Conservation (phyloP, 1,140 invertebrate genomes). For the Drosophila bipectinata region DNA sequence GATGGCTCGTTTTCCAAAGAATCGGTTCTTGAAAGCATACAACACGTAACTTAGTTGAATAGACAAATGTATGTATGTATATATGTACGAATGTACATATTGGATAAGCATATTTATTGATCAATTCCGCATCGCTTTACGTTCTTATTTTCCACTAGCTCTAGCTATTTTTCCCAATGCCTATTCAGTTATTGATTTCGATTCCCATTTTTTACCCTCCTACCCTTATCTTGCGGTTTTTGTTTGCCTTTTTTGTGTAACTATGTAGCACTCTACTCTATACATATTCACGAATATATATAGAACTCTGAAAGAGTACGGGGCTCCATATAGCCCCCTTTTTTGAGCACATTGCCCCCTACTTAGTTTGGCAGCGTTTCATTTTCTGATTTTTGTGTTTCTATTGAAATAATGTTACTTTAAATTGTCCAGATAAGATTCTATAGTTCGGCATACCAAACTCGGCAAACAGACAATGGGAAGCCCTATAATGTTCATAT, state of each 20-base stretch:
- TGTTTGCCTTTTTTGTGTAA: slow-evolving; percentile 10
- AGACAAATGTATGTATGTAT: background rate
- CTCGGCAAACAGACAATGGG: no score
- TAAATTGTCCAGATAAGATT: no score
- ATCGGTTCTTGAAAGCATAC: background rate
- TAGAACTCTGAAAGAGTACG: background rate
- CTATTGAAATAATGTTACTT: no score
- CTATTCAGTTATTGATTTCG: slow-evolving; percentile 55
- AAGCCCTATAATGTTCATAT: slow-evolving; percentile 3
- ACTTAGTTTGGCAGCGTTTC: background rate
- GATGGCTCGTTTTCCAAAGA: slow-evolving; percentile 5
- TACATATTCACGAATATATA: slow-evolving; percentile 8
- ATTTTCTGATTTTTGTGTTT: background rate
- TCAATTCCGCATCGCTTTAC: slow-evolving; percentile 14
- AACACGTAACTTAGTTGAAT: slow-evolving; percentile 7
- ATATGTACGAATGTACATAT: background rate
- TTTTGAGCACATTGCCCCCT: slow-evolving; percentile 22
- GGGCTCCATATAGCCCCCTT: no score
- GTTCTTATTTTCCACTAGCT: background rate
- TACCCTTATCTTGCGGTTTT: slow-evolving; percentile 1
- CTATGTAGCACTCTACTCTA: background rate
- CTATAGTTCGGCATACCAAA: no score
- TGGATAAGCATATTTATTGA: slow-evolving; percentile 30
- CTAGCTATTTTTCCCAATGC: slow-evolving; percentile 10
- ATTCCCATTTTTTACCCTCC: slow-evolving; percentile 25